Conservation (phyloP, 2,113 vertebrate genomes). For the Naja naja region DNA sequence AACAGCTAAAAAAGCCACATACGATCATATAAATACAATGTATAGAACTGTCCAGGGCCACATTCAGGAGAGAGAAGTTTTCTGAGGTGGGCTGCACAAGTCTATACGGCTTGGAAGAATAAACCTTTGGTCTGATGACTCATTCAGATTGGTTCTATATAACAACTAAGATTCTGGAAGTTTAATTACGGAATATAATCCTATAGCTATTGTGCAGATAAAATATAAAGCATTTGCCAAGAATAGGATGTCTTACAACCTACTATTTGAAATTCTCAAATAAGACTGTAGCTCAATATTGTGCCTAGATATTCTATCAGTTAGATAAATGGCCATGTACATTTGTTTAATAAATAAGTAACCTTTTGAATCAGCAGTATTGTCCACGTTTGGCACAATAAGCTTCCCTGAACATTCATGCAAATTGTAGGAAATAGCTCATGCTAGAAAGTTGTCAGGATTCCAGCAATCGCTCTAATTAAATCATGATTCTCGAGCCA, state of each 20-base stretch:
- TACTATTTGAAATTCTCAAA: background rate
- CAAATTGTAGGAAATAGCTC: background rate
- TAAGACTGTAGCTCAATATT: background rate
- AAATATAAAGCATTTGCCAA: background rate
- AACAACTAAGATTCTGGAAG: background rate
- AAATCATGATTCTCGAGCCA: no score
- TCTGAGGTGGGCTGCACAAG: background rate
- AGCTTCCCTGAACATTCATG: no score
- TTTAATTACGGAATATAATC: background rate
- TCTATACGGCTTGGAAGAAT: background rate
- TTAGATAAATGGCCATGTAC: background rate
- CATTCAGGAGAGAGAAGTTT: background rate
- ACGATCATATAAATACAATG: background rate
- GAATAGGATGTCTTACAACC: no score
- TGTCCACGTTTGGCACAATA: background rate
- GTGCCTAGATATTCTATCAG: background rate
- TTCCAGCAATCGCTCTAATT: no score
- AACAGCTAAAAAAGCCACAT: background rate
- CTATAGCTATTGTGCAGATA: background rate
- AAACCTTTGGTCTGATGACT: background rate
- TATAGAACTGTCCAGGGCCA: background rate
- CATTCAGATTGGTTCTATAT: background rate
- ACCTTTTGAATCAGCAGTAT: background rate
- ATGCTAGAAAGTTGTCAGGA: no score
- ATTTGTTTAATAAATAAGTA: background rate